Evolutionary conservation across 1,140 invertebrate genomes (phyloP), one percentile per base, ranked within the genome.

Genomic region (Piezodorus guildinii): DNA sequence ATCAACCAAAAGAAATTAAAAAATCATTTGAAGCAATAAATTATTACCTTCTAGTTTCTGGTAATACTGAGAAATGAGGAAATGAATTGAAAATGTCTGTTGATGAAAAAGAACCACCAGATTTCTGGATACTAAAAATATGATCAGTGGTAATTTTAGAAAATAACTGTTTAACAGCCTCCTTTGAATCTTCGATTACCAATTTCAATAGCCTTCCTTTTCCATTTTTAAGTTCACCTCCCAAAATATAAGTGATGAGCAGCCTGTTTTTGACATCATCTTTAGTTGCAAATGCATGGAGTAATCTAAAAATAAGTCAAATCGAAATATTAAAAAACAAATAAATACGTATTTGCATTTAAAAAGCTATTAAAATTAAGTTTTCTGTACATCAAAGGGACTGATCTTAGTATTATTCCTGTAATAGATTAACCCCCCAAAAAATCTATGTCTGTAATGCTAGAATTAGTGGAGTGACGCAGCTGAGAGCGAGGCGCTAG

Each of bases 241-340:
- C 60, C 16, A 65, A 21, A 19, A 65, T 12, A 30, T 61, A 65
- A 21, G 64, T 65, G 16, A 61, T 60, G 15, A 61, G 19, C 30
- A 65, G 15, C 52, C 60, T 54, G 34, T 62, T 23, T 30, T 49
- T 44, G 12, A 52, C 12, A 30, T 61, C 51, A 6, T 45, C 34
- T 12, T 49, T 5, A 9, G 45, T n/a, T 12, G 49, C 10, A 46
- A 59, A 65, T 25, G 58, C 60, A 25, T 51, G 30, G 2, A 65
- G 39, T 14, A 65, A 49, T 16, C 19, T 27, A 19, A 60, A 65
- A 44, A 16, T n/a, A n/a, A n/a, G n/a, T n/a, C n/a, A n/a, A 43
- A 61, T 15, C 21, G 39, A 39, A 39, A 39, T 39, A 10, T 39
- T 5, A 10, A 39, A 39, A 12, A 39, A 39, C 34, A 4, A 30